These are phyloP conservation scores for Columbina picui DNA, from an alignment of 2,113 vertebrate genomes.

Conservation along the genomic window DNA sequence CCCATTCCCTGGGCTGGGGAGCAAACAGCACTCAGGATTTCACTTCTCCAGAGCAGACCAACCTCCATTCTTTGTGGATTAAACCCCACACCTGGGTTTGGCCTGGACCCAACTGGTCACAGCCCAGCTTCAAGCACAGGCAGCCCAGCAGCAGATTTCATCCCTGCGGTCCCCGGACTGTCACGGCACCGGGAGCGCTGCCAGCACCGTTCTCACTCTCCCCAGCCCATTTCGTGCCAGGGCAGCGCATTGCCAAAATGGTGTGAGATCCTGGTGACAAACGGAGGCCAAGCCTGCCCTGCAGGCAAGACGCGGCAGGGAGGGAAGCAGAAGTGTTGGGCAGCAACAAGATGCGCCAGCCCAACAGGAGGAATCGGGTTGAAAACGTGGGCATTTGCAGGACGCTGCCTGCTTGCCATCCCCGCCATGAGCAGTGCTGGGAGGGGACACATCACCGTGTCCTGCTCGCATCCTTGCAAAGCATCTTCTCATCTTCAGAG, in stretches of 20 bases:
- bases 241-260: not conserved
- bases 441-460: fast-evolving
- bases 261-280: not conserved
- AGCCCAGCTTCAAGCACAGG: fast-evolving
- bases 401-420: not conserved
- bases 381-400: not conserved
- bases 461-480: not conserved
- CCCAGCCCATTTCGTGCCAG: fast-evolving
- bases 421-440: fast-evolving
- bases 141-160: not conserved
- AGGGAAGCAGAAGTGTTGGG: not conserved
- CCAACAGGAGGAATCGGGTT: not conserved
- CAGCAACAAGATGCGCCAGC: not conserved
- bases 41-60: not conserved
- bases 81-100: not conserved
- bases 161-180: not conserved
- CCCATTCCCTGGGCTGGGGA: not conserved
- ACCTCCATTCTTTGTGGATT: not conserved
- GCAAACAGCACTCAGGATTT: not conserved
- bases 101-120: fast-evolving
- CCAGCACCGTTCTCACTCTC: fast-evolving
- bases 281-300: not conserved
- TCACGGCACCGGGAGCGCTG: fast-evolving
- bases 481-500: not conserved
- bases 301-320: not conserved